These are phyloP conservation scores for Aldrovandia affinis DNA, from an alignment of 2,797 vertebrate species.

Conservation along the genomic window DNA sequence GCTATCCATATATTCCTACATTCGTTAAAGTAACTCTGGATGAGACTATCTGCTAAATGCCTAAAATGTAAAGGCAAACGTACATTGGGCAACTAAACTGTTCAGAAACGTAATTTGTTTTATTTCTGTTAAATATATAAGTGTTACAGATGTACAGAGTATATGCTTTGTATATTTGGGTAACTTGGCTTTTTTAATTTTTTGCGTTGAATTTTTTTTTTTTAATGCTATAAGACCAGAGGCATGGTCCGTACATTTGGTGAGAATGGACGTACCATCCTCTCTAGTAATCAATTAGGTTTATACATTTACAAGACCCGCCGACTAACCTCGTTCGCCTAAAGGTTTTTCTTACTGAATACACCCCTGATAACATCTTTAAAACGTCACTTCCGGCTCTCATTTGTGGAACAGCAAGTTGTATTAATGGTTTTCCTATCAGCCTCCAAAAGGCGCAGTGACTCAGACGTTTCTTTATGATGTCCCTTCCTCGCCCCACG, in stretches of 20 bases:
- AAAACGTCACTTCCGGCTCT: not conserved
- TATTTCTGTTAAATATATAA: too few relatives aligned
- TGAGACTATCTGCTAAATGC: too few relatives aligned
- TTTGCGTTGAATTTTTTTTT: too few relatives aligned
- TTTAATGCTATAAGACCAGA: not conserved
- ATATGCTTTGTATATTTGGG: too few relatives aligned
- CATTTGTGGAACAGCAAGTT: not conserved
- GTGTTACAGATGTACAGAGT: too few relatives aligned
- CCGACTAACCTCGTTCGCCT: not conserved
- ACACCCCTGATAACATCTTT: not conserved
- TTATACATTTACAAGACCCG: too few relatives aligned
- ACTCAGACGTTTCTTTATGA: slow-evolving; percentile 25
- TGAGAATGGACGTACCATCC: not conserved
- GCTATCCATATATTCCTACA: too few relatives aligned
- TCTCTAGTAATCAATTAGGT: not conserved
- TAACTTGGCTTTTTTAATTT: too few relatives aligned
- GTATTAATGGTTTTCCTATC: not conserved
- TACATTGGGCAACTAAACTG: too few relatives aligned
- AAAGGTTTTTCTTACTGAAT: not conserved
- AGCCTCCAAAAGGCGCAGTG: not conserved
- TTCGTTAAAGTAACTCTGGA: too few relatives aligned
- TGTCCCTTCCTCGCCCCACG: slow-evolving; percentile 45
- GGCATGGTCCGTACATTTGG: not conserved
- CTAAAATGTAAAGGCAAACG: too few relatives aligned
- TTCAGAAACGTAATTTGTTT: too few relatives aligned